Evolutionary conservation across 2,113 vertebrate genomes (phyloP).

Genomic region (Eira barbara): DNA sequence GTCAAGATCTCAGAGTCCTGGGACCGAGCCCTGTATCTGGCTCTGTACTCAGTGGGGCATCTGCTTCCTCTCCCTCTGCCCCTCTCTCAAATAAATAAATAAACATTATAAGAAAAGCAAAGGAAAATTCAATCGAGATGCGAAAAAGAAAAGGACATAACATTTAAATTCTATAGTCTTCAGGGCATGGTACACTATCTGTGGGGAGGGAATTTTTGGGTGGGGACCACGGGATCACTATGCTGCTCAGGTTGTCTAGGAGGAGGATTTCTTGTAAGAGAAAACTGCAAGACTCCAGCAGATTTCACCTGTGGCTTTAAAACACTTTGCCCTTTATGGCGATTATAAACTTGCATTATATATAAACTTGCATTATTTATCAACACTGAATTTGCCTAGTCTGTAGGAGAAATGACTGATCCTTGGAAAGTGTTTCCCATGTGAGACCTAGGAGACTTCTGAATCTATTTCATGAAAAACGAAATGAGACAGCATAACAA

Average conservation of each 20-base stretch:
- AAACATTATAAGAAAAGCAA: neutral
- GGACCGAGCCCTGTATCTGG: neutral
- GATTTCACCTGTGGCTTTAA: neutral
- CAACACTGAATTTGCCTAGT: neutral
- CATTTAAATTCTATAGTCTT: neutral
- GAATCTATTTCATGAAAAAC: conserved; percentile 44
- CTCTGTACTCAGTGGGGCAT: neutral
- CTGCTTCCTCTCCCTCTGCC: neutral
- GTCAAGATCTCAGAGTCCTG: neutral
- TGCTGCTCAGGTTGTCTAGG: no score
- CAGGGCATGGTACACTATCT: neutral
- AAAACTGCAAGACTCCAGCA: neutral
- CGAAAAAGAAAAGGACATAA: neutral
- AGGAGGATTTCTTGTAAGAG: neutral
- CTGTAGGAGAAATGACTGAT: conserved; percentile 30
- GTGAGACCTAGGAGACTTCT: neutral
- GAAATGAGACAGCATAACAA: conserved; percentile 13
- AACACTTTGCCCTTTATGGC: conserved; percentile 12
- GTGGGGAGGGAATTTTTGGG: neutral
- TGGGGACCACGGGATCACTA: neutral
- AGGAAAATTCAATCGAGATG: neutral
- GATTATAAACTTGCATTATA: conserved; percentile 47
- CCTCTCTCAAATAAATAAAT: neutral
- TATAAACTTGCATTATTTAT: conserved; percentile 51
- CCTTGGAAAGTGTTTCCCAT: neutral